Conservation (phyloP, 2,888 invertebrate species). For the Asteroscopus sphinx region DNA sequence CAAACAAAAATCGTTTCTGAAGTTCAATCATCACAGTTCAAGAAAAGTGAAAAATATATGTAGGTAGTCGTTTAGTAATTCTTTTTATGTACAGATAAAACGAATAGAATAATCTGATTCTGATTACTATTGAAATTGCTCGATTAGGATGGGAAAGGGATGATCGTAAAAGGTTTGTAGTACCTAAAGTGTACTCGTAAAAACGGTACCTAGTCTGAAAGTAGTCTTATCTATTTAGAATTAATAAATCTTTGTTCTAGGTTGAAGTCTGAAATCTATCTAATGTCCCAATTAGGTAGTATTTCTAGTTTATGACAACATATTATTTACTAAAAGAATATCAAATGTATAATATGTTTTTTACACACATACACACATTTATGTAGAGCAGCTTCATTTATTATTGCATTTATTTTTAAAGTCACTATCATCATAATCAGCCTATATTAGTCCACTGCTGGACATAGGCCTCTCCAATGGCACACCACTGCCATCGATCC, state of each 20-base stretch:
- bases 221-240: constrained; percentile 3
- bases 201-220: constrained; percentile 20
- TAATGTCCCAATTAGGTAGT: too few species aligned
- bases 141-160: constrained; percentile 30
- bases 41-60: too few species aligned
- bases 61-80: too few species aligned
- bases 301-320: too few species aligned
- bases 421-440: background rate
- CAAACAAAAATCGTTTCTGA: too few species aligned
- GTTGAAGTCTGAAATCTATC: constrained; percentile 1
- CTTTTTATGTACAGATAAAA: constrained; percentile 5
- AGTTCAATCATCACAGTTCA: too few species aligned
- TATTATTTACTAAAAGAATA: too few species aligned
- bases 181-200: constrained; percentile 39
- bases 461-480: too few species aligned
- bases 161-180: constrained; percentile 32
- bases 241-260: too few species aligned
- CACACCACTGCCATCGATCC: too few species aligned
- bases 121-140: constrained; percentile 43
- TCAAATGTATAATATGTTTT: too few species aligned
- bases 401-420: background rate
- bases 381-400: background rate
- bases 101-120: constrained; percentile 22
- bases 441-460: too few species aligned
- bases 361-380: background rate